Conservation (phyloP, 2,888 invertebrate species). For the Pristionchus maxplancki region DNA sequence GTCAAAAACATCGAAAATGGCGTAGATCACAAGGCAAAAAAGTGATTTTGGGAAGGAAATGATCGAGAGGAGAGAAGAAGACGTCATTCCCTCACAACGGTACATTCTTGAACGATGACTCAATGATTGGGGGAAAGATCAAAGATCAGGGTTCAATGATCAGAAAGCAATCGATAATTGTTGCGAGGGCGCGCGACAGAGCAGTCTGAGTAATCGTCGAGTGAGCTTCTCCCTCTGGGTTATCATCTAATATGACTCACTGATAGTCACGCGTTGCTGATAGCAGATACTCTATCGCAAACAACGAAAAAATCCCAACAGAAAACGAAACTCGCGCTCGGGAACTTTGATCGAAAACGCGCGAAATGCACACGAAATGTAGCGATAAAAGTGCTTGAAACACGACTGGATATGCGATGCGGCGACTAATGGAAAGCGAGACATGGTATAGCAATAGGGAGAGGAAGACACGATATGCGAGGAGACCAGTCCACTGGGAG, state of each 20-base stretch:
- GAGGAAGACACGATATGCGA: background rate
- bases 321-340: background rate
- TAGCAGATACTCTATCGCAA: background rate
- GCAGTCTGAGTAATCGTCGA: background rate
- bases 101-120: background rate
- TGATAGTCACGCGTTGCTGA: background rate
- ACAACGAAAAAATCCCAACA: background rate
- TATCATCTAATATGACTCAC: background rate
- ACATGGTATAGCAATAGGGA: background rate
- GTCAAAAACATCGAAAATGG: background rate
- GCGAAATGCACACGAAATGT: background rate
- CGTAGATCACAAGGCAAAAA: background rate
- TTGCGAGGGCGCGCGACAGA: background rate
- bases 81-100: background rate
- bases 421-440: constrained; percentile 32
- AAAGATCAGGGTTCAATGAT: background rate
- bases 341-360: no score
- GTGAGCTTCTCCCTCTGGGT: background rate
- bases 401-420: background rate
- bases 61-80: background rate
- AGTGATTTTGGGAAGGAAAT: background rate
- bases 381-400: background rate
- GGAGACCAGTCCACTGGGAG: background rate
- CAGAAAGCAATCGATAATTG: background rate
- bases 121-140: background rate